phyloP scores from a whole-genome alignment of 1,140 invertebrate species.

The Papilio glaucus region DNA sequence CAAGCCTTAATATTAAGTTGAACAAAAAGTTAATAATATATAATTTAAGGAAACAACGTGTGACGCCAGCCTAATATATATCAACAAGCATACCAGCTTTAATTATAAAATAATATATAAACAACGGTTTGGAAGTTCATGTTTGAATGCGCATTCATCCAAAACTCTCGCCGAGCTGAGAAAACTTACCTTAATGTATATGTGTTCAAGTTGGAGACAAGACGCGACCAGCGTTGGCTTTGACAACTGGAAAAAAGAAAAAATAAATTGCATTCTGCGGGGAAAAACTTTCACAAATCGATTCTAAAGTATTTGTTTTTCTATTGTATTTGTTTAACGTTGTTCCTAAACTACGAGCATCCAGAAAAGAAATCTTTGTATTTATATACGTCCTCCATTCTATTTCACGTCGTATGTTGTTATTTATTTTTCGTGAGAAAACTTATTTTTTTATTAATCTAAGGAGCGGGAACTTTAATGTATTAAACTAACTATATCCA shows the following conservation, averaged over 20 bases:
- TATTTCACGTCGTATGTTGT: no score
- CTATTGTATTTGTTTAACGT: neutral
- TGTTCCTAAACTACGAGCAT: neutral
- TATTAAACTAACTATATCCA: no score
- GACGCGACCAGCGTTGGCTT: constrained; percentile 16
- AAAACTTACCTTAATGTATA: constrained; percentile 14
- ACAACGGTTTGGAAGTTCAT: neutral
- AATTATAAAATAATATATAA: neutral
- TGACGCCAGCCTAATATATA: no score
- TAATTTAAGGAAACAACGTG: no score
- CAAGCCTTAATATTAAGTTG: no score
- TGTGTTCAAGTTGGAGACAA: neutral
- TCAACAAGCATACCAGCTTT: no score
- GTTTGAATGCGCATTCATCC: neutral
- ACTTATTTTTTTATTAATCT: no score
- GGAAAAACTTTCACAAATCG: neutral
- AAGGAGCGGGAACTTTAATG: no score
- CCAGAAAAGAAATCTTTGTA: neutral
- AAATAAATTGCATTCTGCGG: neutral
- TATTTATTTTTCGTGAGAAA: no score
- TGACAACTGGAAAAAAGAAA: constrained; percentile 9
- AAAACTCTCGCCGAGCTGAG: neutral
- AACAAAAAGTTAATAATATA: no score
- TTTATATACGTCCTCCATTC: no score
- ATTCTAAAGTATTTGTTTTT: neutral